Base-by-base conservation (phyloP, 2,888 invertebrate genomes). In the Hirtodrosophila confusa region DNA sequence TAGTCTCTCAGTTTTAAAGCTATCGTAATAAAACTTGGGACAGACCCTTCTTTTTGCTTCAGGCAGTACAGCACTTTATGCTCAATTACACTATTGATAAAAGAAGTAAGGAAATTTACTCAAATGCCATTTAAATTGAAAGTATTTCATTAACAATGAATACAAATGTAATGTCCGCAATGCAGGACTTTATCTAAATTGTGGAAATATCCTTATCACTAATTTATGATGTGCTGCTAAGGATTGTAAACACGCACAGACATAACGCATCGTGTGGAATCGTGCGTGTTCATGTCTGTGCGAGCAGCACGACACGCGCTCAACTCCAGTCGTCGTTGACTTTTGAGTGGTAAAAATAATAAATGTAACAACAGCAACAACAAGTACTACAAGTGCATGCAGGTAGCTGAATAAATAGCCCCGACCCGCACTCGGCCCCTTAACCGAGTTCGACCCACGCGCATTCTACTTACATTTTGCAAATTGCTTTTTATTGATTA, bases 401-500 rank as follows among this genome's bases (percentile, higher is more conserved):
- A 79, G 66, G 83, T 63, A 78, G 70, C 78, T 73, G 54, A 67
- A 67, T 73, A 77, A 67, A 58, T 45, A 37, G 35, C 45, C 33
- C 11, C 41, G 35, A n/a, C 5, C 33, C 39, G 9, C 23, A 8
- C 24, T 24, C 41, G 12, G 33, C 35, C 35, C 36, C 61, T 66
- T 50, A 53, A 53, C 53, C 65, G 55, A 55, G 51, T 44, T 23
- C 68, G 64, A 61, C 78, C 77, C 57, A 58, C 67, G 67, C 82
- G 58, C 65, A 78, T 74, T 75, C 75, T 62, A 65, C 57, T 61
- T 82, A 70, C 79, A 87, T 62, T 84, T 87, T 80, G 73, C 54
- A 83, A 83, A 86, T 79, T 76, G 84, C 70, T 66, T 79, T 88
- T 83, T 86, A 83, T 83, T 83, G 82, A 83, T 83, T 83, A 77